Conservation (phyloP, 2,113 vertebrate genomes). For the Physeter macrocephalus region DNA sequence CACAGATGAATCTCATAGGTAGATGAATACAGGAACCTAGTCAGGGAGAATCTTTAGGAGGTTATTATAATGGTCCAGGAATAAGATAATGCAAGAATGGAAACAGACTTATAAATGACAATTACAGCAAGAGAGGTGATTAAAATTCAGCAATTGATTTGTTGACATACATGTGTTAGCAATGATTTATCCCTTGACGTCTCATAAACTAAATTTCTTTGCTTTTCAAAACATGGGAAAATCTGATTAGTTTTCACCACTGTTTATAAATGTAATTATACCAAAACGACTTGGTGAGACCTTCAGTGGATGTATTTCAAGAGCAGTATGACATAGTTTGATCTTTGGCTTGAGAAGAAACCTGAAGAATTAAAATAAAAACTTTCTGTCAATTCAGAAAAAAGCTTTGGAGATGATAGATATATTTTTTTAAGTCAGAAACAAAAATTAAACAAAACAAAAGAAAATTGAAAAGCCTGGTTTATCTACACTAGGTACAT, state of each 20-base stretch:
- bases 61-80: neutral
- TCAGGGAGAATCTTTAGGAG: neutral
- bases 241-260: neutral
- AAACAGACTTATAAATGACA: neutral
- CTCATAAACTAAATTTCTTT: neutral
- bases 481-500: neutral
- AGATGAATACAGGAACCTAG: neutral
- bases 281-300: neutral
- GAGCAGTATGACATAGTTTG: neutral
- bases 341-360: constrained; percentile 21
- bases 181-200: neutral
- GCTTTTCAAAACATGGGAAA: neutral
- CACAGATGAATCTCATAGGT: neutral
- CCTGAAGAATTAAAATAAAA: neutral
- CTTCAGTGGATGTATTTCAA: neutral
- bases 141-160: neutral
- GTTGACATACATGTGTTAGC: neutral
- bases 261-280: neutral
- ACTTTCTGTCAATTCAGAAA: neutral
- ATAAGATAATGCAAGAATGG: neutral
- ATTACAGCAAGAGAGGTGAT: neutral
- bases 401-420: neutral
- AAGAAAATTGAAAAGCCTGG: neutral
- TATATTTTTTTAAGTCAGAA: neutral
- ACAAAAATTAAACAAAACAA: neutral